Conservation (phyloP, 2,797 vertebrate species). For the Cuniculus paca region DNA sequence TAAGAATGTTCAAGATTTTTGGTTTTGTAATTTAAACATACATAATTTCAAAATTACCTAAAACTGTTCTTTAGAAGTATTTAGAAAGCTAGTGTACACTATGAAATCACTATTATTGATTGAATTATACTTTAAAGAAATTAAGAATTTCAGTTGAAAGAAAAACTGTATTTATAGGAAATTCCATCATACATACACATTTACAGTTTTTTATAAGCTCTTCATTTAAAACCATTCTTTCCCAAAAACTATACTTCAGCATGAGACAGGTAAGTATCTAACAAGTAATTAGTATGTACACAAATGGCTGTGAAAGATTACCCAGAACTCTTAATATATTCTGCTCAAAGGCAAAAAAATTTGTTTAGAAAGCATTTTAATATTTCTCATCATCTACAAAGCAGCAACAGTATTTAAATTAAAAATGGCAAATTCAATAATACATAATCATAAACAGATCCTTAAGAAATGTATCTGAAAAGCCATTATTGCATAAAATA, state of each 20-base stretch:
- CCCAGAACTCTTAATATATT: conserved; percentile 59
- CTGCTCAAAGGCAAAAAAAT: conserved; percentile 72
- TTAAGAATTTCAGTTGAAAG: conserved; percentile 68
- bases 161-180: conserved; percentile 73
- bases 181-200: conserved; percentile 77
- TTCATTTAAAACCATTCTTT: conserved; percentile 73
- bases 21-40: conserved; percentile 73
- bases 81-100: conserved; percentile 47
- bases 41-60: conserved; percentile 69
- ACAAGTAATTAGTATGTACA: conserved; percentile 73
- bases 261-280: conserved; percentile 77
- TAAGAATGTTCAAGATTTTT: conserved; percentile 70
- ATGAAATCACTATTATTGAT: conserved; percentile 65
- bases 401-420: conserved; percentile 83
- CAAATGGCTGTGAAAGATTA: conserved; percentile 41
- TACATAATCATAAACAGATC: conserved; percentile 40
- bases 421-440: conserved; percentile 70
- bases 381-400: conserved; percentile 70
- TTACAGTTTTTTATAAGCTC: conserved; percentile 80
- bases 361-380: conserved; percentile 77
- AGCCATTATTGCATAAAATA: conserved; percentile 75
- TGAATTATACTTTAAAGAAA: conserved; percentile 69
- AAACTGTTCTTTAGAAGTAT: conserved; percentile 67
- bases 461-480: conserved; percentile 73
- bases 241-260: conserved; percentile 67